phyloP scores from a whole-genome alignment of 2,113 vertebrate species.

The Hemiscyllium ocellatum region DNA sequence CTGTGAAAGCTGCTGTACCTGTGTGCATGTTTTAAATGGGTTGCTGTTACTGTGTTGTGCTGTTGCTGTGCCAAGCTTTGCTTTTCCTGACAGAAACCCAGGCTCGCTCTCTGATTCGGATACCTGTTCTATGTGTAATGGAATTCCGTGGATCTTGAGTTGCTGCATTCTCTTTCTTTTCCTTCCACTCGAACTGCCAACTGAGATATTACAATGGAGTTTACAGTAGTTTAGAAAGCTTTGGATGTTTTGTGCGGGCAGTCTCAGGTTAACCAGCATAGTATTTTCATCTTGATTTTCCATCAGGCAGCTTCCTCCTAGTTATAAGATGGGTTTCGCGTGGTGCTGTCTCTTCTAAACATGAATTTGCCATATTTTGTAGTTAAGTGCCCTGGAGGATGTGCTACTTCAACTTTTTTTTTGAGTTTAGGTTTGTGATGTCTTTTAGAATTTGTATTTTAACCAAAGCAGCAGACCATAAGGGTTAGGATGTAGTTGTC shows the following conservation, averaged over 20 bases:
- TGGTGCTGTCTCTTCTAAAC: slow-evolving; percentile 10
- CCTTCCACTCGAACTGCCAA: background rate
- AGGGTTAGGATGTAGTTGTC: background rate
- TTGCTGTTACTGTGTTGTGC: slow-evolving; percentile 14
- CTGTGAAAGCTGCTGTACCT: slow-evolving; percentile 11
- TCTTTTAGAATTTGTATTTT: slow-evolving; percentile 12
- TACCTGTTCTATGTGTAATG: slow-evolving; percentile 18
- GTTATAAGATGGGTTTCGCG: background rate
- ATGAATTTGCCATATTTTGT: background rate
- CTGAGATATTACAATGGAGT: background rate
- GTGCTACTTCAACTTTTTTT: background rate
- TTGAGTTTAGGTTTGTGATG: background rate
- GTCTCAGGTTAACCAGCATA: background rate
- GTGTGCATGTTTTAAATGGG: slow-evolving; percentile 31
- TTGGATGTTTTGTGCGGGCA: background rate
- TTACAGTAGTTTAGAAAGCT: slow-evolving; percentile 9
- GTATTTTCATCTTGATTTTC: slow-evolving; percentile 11
- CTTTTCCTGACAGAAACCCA: background rate
- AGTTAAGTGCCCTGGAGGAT: background rate
- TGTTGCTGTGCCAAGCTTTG: slow-evolving; percentile 21
- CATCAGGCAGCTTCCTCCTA: background rate
- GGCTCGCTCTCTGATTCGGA: background rate
- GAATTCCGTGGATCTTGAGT: background rate
- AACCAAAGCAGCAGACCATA: slow-evolving; percentile 11
- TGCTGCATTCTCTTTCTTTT: background rate